Evolutionary conservation across 2,888 invertebrate species (phyloP).

Genomic region (Torymus tubicola): DNA sequence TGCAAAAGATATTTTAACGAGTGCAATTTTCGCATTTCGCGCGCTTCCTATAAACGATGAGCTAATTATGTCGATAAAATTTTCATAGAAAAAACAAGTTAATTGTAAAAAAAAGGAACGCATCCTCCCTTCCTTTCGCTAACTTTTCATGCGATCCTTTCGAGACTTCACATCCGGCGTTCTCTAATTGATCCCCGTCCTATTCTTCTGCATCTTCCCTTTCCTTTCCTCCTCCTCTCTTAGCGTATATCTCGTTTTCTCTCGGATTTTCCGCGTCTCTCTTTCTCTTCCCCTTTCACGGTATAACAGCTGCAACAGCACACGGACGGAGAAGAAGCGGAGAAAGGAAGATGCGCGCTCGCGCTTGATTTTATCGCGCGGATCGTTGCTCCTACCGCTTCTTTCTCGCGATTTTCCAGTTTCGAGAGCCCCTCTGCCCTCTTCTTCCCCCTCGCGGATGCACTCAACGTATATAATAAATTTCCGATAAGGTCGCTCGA

Average conservation of each 20-base stretch:
- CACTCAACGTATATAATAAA: neutral
- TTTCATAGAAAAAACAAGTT: too few species aligned
- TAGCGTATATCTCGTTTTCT: slow-evolving; percentile 13
- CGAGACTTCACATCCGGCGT: neutral
- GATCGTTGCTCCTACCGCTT: slow-evolving; percentile 48
- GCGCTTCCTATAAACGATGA: too few species aligned
- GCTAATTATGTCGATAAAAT: too few species aligned
- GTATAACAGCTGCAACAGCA: too few species aligned
- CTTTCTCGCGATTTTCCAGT: slow-evolving; percentile 39
- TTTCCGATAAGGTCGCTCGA: slow-evolving; percentile 4
- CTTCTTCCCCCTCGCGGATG: too few species aligned
- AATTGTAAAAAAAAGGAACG: too few species aligned
- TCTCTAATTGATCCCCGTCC: slow-evolving; percentile 10
- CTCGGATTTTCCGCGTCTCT: slow-evolving; percentile 13
- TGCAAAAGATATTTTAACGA: neutral
- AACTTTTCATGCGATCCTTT: neutral
- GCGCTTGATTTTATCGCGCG: slow-evolving; percentile 48
- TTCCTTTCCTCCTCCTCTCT: neutral
- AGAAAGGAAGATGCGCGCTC: neutral
- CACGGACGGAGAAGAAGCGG: neutral
- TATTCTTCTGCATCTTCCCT: neutral
- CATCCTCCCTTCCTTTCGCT: neutral
- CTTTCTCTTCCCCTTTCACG: neutral
- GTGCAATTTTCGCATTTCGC: neutral
- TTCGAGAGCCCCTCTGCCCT: neutral